These are phyloP conservation scores for Dolomedes plantarius DNA, from an alignment of 2,888 invertebrate species.

Conservation along the genomic window DNA sequence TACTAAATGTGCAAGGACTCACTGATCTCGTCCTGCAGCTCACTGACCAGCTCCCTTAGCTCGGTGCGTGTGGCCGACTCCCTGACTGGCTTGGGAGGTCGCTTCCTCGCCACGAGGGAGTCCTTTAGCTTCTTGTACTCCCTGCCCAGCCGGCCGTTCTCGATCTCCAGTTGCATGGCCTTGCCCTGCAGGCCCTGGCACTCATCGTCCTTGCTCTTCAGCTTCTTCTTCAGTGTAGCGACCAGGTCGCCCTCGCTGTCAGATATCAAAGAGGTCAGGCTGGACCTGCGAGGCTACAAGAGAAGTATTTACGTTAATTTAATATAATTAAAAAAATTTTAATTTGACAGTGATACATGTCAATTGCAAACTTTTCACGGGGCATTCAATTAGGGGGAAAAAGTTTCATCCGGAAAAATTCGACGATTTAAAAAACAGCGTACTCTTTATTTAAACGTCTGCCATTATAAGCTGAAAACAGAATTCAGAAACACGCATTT, in stretches of 20 bases:
- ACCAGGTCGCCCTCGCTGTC: constrained; percentile 73
- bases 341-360: too few species aligned
- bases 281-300: constrained; percentile 47
- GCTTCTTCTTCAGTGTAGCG: constrained; percentile 74
- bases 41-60: constrained; percentile 87
- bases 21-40: constrained; percentile 90
- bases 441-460: too few species aligned
- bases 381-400: too few species aligned
- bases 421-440: too few species aligned
- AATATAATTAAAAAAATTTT: too few species aligned
- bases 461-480: too few species aligned
- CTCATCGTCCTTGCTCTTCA: constrained; percentile 79
- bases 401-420: too few species aligned
- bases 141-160: constrained; percentile 68
- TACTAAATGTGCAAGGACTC: too few species aligned
- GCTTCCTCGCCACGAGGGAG: constrained; percentile 82
- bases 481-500: too few species aligned
- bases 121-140: constrained; percentile 74
- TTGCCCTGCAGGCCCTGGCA: constrained; percentile 82
- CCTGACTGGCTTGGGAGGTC: constrained; percentile 84
- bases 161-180: constrained; percentile 73
- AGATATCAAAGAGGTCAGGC: constrained; percentile 42
- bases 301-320: too few species aligned
- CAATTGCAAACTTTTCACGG: too few species aligned
- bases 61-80: constrained; percentile 74